A percentile compares a stretch with the other conserved stretches of the same genome.
Evolutionary conservation across 2,113 vertebrate genomes (phyloP).

Genomic region (Cyanistes caeruleus): DNA sequence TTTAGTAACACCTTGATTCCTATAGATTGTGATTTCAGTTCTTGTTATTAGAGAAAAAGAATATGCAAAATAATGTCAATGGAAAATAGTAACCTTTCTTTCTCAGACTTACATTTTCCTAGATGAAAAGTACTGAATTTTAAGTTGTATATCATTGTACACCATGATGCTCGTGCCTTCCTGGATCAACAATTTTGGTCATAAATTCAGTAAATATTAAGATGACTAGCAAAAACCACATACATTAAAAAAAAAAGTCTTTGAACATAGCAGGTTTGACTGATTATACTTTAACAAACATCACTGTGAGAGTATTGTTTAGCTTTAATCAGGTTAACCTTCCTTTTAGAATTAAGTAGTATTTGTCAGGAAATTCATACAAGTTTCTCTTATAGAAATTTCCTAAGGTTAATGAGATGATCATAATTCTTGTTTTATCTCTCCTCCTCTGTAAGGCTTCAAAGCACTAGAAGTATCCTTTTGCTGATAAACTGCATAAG

Average conservation of each 20-base stretch:
- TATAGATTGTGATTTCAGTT: not conserved
- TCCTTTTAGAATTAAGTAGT: not conserved
- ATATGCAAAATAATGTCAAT: not conserved
- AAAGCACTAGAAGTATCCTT: not conserved
- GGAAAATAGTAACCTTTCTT: not conserved
- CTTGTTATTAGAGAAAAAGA: not conserved
- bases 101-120: not conserved
- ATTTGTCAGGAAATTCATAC: not conserved
- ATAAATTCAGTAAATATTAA: not conserved
- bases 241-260: not conserved
- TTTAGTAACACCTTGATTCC: not conserved
- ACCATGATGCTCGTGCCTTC: not conserved
- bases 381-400: not conserved
- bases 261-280: not conserved
- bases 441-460: not conserved
- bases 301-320: accelerated
- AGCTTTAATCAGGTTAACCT: not conserved
- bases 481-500: not conserved
- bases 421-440: not conserved
- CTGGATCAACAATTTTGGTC: not conserved
- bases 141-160: not conserved
- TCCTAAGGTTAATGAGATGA: not conserved
- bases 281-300: not conserved
- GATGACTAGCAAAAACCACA: not conserved
- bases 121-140: not conserved